phyloP scores from a whole-genome alignment of 2,113 vertebrate genomes.

The Corythoichthys haematopterus region DNA sequence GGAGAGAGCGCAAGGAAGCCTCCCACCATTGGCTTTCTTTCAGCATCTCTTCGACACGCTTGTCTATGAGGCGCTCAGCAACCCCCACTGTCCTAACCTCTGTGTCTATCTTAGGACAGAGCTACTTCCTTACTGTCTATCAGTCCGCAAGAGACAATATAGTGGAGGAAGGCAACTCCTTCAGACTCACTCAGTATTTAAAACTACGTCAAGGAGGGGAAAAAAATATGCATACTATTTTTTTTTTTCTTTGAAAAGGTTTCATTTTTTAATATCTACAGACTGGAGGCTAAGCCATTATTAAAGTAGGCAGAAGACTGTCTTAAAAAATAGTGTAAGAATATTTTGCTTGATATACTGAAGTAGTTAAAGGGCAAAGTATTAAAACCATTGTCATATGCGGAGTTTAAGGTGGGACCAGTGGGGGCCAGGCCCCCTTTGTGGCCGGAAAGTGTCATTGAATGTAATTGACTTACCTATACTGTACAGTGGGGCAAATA shows the following conservation, averaged over 20 bases:
- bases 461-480: no score
- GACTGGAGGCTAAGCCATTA: conserved; percentile 39
- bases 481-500: no score
- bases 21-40: conserved; percentile 55
- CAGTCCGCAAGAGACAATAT: conserved; percentile 48
- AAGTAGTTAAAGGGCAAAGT: conserved; percentile 11
- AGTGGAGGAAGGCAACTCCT: conserved; percentile 36
- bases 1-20: conserved; percentile 40
- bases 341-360: conserved; percentile 26
- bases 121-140: conserved; percentile 18
- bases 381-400: background rate
- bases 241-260: conserved; percentile 29
- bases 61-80: conserved; percentile 41
- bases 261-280: conserved; percentile 41
- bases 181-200: conserved; percentile 53
- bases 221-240: conserved; percentile 37
- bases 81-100: conserved; percentile 8
- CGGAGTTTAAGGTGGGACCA: no score
- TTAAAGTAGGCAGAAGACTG: conserved; percentile 55
- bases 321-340: conserved; percentile 43
- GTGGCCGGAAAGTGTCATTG: no score
- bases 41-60: conserved; percentile 44
- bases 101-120: conserved; percentile 35
- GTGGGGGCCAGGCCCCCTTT: no score
- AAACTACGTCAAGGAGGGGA: conserved; percentile 34